Evolutionary conservation across 1,140 invertebrate genomes (phyloP).

Genomic region (Triops cancriformis): DNA sequence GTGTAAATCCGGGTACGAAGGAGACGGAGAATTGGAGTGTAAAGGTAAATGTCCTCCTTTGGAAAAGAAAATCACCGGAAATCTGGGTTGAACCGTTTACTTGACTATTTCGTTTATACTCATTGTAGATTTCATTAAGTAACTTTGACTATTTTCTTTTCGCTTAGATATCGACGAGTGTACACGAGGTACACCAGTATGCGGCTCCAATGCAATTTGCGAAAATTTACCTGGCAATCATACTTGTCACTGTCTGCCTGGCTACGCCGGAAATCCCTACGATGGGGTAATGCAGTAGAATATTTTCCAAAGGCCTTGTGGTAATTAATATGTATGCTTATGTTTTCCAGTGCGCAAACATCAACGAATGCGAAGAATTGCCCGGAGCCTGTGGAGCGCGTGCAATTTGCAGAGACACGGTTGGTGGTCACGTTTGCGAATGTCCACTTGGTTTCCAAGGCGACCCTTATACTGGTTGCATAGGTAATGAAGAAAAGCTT

Average conservation of each 20-base stretch:
- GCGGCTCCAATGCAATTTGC: constrained; percentile 69
- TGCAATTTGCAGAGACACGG: constrained; percentile 68
- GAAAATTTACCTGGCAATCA: constrained; percentile 79
- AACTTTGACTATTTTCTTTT: constrained; percentile 22
- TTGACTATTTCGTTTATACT: neutral
- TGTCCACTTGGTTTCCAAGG: constrained; percentile 72
- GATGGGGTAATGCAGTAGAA: constrained; percentile 44
- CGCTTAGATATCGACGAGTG: constrained; percentile 78
- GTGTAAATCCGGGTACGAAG: constrained; percentile 80
- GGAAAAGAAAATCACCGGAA: neutral
- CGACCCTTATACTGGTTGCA: constrained; percentile 56
- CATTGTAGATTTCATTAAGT: neutral
- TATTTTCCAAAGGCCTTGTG: neutral
- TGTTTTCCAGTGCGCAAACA: constrained; percentile 59
- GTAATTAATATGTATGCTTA: neutral
- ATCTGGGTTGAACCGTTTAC: neutral
- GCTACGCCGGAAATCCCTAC: constrained; percentile 78
- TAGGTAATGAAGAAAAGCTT: constrained; percentile 52
- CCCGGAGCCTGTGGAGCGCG: constrained; percentile 62
- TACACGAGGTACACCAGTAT: constrained; percentile 55
- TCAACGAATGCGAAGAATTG: constrained; percentile 65
- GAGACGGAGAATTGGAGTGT: constrained; percentile 76
- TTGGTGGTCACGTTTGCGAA: constrained; percentile 67
- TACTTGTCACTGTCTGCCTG: constrained; percentile 70
- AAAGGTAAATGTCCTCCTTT: constrained; percentile 46